Base-by-base conservation (phyloP, 2,888 invertebrate genomes). In the Eupithecia tripunctaria region DNA sequence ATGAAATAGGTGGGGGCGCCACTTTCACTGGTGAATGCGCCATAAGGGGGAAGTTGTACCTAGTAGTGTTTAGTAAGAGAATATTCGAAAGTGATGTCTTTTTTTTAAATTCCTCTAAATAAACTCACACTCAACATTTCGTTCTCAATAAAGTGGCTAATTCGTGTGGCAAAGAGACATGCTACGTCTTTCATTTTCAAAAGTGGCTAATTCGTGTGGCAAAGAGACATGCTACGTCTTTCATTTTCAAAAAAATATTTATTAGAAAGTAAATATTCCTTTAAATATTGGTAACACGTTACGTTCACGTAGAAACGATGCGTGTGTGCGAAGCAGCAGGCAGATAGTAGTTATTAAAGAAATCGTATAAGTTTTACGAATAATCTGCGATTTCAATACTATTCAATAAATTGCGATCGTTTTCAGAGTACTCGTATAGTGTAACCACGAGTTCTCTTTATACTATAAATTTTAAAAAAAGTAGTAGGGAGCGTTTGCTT, bases 141-240 rank as follows among this genome's bases (percentile, higher is more conserved):
- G n/a, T 63, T 27, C 15, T 29, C 29, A 63, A 63, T 63, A 36
- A 64, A 38, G 64, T 64, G 21, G 25, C 25, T 64, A 85, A 60
- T 68, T 41, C 56, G 63, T 70, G 32, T 25, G 27, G 59, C n/a
- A 60, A 68, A 27, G 60, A 21, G 21, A 60, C n/a, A 62, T 21
- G 25, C 60, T 62, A 32, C 47, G 56, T 59, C 67, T 47, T 32
- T 63, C 62, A 12, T 63, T 27, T 7, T 29, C 29, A 63, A 63
- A 64, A 38, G 64, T 64, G 21, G 25, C 25, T 64, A 85, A 60
- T 68, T 41, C 56, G 63, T 70, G 32, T 25, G 27, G 59, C n/a
- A 60, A 68, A 27, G 60, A 21, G 21, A 60, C n/a, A 62, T 21
- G 25, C 60, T 62, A 32, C 47, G 56, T 59, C 67, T 47, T 66